phyloP scores from a whole-genome alignment of 2,113 vertebrate genomes.

The Eubucco bourcierii region DNA sequence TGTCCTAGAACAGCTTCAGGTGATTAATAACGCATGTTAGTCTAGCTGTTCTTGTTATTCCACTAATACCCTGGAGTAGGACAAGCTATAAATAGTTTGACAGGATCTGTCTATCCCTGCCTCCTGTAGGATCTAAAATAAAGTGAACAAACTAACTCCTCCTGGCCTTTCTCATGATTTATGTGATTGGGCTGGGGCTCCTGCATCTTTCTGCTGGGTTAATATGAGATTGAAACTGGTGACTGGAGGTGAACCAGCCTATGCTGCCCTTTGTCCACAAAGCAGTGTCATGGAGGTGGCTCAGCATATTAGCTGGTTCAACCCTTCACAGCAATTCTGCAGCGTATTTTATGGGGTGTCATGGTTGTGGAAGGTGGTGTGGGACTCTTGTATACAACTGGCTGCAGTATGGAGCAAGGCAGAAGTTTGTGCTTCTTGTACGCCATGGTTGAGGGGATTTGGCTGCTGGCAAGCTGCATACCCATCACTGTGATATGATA shows the following conservation, averaged over 20 bases:
- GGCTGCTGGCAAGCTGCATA: not conserved
- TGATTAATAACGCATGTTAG: not conserved
- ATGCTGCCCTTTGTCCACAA: not conserved
- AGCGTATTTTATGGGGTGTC: not conserved
- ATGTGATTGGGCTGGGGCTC: not conserved
- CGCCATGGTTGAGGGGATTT: rapidly evolving
- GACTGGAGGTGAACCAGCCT: not conserved
- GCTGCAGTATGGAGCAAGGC: not conserved
- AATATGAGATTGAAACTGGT: not conserved
- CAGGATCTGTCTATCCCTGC: constrained; percentile 1
- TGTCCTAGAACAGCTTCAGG: not conserved
- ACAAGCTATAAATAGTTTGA: not conserved
- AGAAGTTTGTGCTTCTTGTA: not conserved
- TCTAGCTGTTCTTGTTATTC: not conserved
- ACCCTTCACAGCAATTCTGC: not conserved
- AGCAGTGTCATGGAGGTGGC: not conserved
- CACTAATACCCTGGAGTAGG: not conserved
- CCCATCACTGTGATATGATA: rapidly evolving
- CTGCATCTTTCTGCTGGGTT: not conserved
- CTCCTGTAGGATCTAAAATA: constrained; percentile 6
- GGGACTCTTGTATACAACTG: not conserved
- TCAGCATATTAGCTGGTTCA: not conserved
- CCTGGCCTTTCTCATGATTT: not conserved
- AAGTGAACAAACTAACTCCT: not conserved
- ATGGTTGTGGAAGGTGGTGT: not conserved